A percentile compares a stretch with the other conserved stretches of the same genome.
Conservation (phyloP, 2,797 vertebrate species). For the Arctocebus calabarensis region DNA sequence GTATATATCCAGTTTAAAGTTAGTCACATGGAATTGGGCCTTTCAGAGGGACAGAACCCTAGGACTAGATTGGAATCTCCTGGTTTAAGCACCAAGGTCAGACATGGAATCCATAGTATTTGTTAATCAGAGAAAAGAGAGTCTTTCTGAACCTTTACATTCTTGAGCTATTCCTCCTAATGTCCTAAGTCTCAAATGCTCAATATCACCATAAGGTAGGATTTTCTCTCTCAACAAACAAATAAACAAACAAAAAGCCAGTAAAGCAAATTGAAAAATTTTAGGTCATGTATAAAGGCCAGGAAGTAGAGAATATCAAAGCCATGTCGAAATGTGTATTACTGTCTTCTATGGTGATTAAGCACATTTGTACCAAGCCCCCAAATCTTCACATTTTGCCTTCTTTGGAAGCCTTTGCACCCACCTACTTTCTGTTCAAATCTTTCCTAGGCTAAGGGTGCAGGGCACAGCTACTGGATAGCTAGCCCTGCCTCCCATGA, state of each 20-base stretch:
- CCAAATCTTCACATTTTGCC: conserved; percentile 35
- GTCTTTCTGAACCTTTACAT: conserved; percentile 64
- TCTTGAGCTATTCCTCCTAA: conserved; percentile 67
- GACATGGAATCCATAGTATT: conserved; percentile 39
- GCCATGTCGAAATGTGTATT: conserved; percentile 44
- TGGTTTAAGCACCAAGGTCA: conserved; percentile 77
- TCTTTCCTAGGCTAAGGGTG: conserved; percentile 25
- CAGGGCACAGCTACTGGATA: conserved; percentile 25
- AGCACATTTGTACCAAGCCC: neutral
- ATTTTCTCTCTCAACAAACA: neutral
- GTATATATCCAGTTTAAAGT: conserved; percentile 67
- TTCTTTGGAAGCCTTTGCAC: conserved; percentile 26
- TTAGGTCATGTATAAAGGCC: conserved; percentile 58
- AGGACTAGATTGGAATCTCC: conserved; percentile 60
- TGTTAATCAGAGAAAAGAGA: conserved; percentile 61
- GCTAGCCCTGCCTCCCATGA: neutral
- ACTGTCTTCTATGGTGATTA: conserved; percentile 38
- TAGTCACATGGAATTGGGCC: conserved; percentile 60
- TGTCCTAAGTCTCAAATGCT: conserved; percentile 69
- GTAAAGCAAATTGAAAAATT: conserved; percentile 48
- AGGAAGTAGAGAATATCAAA: conserved; percentile 55
- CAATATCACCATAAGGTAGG: neutral
- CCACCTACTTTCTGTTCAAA: neutral
- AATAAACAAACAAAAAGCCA: conserved; percentile 48
- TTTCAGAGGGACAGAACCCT: conserved; percentile 65